Base-by-base conservation (phyloP, 1,140 invertebrate species). In the Marisa cornuarietis region DNA sequence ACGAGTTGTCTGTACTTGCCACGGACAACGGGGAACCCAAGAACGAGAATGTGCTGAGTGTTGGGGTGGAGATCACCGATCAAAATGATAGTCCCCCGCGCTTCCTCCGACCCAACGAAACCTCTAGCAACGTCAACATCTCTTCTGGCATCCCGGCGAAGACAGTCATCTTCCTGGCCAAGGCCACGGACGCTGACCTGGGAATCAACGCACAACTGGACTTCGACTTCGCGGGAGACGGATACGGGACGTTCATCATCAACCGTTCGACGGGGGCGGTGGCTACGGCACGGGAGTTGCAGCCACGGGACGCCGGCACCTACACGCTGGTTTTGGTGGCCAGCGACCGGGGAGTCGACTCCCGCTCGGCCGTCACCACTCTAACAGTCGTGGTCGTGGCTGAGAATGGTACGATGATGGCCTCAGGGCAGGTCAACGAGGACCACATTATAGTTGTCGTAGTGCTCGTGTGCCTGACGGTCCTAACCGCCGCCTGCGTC, bases 381-480 rank as follows among this genome's bases (percentile, higher is more conserved):
- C 77, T 83, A 0, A 63, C 63, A 8, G n/a, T 83, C 14, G 72
- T 76, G 7, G 77, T 83, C 42, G 61, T 71, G n/a, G 75, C 78
- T 0, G 82, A 80, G 18, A 81, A 83, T 74, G 62, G 22, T 8
- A 81, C 79, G 4, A 51, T 71, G 13, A 69, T 76, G 31, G 68
- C 61, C n/a, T 65, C 52, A 51, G 72, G 22, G 31, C 24, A 69
- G 18, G 58, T 61, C n/a, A 72, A 75, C 26, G 69, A 81, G 18
- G 71, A 80, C 68, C 79, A 83, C 58, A 76, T 83, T 54, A 80
- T 83, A 71, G 78, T 83, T 54, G 82, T 80, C 20, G 79, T 79
- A 18, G 66, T 80, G 18, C 79, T 83, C 24, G 77, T 83, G 14
- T 77, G 79, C 54, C 61, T 79, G 52, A 83, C 82, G 20, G 42